A percentile compares a stretch with the other conserved stretches of the same genome.
Conservation (phyloP, 1,140 invertebrate species). For the Ips typographus region DNA sequence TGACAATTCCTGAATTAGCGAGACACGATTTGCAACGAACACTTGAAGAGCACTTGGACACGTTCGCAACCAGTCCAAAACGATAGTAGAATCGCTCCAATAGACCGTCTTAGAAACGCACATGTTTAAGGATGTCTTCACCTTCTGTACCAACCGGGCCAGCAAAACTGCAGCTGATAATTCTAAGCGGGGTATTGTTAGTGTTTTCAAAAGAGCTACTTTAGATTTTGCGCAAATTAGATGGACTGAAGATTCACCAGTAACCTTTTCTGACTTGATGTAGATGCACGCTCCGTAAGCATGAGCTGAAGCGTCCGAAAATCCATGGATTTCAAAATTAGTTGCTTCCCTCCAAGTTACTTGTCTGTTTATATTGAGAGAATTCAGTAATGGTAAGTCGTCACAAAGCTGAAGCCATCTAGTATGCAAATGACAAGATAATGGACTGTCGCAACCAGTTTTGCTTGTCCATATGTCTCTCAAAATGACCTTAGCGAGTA, state of each 20-base stretch:
- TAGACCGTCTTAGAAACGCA: neutral
- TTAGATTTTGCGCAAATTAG: conserved; percentile 40
- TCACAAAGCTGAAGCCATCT: conserved; percentile 5
- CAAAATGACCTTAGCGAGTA: conserved; percentile 21
- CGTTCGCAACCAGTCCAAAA: no score
- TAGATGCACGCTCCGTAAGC: conserved; percentile 31
- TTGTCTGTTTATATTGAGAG: neutral
- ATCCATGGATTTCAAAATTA: conserved; percentile 26
- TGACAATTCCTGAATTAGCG: no score
- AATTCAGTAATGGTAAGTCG: neutral
- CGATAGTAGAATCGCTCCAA: no score
- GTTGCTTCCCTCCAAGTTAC: conserved; percentile 11
- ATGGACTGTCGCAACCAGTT: neutral
- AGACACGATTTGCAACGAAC: no score
- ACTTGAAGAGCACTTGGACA: no score
- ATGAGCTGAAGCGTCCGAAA: conserved; percentile 26
- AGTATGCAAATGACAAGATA: conserved; percentile 10
- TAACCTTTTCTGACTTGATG: conserved; percentile 17
- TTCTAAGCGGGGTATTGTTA: conserved; percentile 42
- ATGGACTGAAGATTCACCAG: neutral
- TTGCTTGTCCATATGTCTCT: conserved; percentile 18
- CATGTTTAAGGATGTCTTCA: conserved; percentile 7
- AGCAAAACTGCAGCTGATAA: conserved; percentile 33
- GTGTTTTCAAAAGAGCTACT: conserved; percentile 42
- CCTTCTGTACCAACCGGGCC: neutral